Conservation (phyloP, 2,113 vertebrate species). For the Tragelaphus imberbis region DNA sequence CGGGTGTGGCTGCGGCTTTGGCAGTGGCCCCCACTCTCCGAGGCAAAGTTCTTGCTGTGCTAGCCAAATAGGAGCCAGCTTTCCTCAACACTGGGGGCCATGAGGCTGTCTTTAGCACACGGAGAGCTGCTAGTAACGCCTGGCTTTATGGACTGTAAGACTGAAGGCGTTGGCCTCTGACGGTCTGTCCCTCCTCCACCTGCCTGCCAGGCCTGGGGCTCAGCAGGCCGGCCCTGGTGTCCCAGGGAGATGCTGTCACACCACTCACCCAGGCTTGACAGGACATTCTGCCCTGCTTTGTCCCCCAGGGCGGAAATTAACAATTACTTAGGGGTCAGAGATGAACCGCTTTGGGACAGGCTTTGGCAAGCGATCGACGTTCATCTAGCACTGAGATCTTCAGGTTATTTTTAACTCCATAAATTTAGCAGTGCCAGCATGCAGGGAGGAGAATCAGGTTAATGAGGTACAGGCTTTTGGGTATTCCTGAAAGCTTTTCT, state of each 20-base stretch:
- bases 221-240: not conserved
- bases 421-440: not conserved
- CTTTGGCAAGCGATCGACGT: not conserved
- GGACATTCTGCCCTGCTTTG: not conserved
- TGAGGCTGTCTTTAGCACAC: not conserved
- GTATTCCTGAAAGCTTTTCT: not conserved
- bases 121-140: not conserved
- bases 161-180: not conserved
- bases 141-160: not conserved
- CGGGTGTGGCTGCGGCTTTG: not conserved
- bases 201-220: not conserved
- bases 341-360: not conserved
- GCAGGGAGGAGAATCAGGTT: not conserved
- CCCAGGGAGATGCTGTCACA: not conserved
- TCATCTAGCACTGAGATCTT: not conserved
- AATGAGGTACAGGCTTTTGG: not conserved
- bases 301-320: not conserved
- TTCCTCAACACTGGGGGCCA: not conserved
- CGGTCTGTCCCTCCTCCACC: not conserved
- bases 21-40: not conserved
- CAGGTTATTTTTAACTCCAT: not conserved
- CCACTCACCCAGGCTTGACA: too few species aligned
- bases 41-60: not conserved
- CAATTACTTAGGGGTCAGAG: not conserved
- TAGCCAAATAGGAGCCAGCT: not conserved